Percentiles rank a stretch among this genome's conserved stretches.
phyloP scores from a whole-genome alignment of 1,140 invertebrate species.

The Antheraea mylitta region DNA sequence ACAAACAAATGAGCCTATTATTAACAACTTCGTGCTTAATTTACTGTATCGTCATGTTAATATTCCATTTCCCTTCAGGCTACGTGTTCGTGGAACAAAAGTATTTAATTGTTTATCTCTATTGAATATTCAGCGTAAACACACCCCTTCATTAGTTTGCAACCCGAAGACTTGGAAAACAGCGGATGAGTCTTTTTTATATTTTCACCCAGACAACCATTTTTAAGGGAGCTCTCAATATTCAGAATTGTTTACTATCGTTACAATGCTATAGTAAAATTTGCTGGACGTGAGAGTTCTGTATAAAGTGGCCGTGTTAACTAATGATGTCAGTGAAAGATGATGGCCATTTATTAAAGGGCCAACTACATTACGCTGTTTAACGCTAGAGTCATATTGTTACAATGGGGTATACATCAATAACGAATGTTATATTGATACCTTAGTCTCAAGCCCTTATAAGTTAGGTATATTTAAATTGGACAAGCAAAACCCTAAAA shows the following conservation, averaged over 20 bases:
- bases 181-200: conserved; percentile 31
- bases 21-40: neutral
- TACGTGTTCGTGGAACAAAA: conserved; percentile 3
- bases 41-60: conserved; percentile 1
- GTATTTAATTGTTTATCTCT: neutral
- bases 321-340: conserved; percentile 44
- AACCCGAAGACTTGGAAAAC: conserved; percentile 32
- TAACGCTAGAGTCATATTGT: conserved; percentile 20
- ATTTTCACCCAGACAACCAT: conserved; percentile 32
- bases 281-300: conserved; percentile 12
- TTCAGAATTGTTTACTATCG: neutral
- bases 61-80: conserved; percentile 13
- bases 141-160: conserved; percentile 35
- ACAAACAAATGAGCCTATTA: neutral
- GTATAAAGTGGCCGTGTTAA: conserved; percentile 24
- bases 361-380: conserved; percentile 30
- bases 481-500: too few relatives aligned
- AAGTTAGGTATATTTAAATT: too few relatives aligned
- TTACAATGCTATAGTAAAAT: neutral
- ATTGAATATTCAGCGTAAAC: conserved; percentile 20
- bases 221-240: conserved; percentile 18
- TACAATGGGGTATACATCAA: neutral
- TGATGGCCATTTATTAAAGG: conserved; percentile 45
- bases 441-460: too few relatives aligned
- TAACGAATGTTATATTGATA: too few relatives aligned